Evolutionary conservation across 1,140 invertebrate genomes (phyloP).

Genomic region (Lordiphosa clarofinis): DNA sequence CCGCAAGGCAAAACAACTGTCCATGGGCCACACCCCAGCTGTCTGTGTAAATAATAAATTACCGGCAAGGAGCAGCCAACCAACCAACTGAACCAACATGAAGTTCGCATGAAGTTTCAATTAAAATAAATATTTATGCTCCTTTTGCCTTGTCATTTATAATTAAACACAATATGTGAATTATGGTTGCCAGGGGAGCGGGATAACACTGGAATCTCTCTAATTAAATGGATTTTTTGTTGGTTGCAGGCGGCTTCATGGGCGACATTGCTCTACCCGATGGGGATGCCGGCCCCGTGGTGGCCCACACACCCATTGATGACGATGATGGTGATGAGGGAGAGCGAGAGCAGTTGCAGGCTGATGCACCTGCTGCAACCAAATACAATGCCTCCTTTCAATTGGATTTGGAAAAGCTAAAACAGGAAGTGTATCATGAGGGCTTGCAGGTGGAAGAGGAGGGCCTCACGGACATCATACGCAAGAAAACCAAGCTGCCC

Average conservation of each 20-base stretch:
- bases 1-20: constrained; percentile 38
- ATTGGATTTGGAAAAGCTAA: constrained; percentile 87
- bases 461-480: constrained; percentile 85
- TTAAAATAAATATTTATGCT: constrained; percentile 66
- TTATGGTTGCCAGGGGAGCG: constrained; percentile 11
- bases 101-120: constrained; percentile 65
- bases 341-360: constrained; percentile 31
- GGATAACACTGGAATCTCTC: constrained; percentile 5
- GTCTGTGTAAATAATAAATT: constrained; percentile 65
- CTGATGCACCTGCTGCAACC: constrained; percentile 44
- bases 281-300: constrained; percentile 53
- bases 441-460: constrained; percentile 91
- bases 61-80: constrained; percentile 23
- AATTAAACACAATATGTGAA: constrained; percentile 65
- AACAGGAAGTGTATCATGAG: constrained; percentile 88
- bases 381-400: constrained; percentile 84
- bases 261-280: constrained; percentile 90
- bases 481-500: constrained; percentile 84
- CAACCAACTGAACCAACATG: constrained; percentile 2
- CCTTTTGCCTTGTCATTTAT: constrained; percentile 38
- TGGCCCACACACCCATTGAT: constrained; percentile 79
- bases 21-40: constrained; percentile 7
- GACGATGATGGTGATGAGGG: constrained; percentile 15
- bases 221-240: constrained; percentile 35
- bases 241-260: constrained; percentile 85